Evolutionary conservation across 2,797 vertebrate species (phyloP), one percentile per base, ranked within the genome.

Genomic region (Spheniscus humboldti): DNA sequence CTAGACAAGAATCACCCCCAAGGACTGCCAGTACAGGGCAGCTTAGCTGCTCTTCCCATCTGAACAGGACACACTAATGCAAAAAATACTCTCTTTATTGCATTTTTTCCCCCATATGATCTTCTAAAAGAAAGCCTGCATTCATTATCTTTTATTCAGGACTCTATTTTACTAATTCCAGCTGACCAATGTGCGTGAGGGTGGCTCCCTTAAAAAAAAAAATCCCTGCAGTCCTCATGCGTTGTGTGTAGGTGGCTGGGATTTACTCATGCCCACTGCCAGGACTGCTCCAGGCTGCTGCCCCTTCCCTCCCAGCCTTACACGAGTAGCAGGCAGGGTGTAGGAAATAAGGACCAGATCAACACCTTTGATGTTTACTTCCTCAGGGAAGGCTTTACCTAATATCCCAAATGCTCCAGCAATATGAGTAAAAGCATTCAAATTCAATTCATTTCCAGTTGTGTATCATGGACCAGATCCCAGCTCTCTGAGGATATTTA

Each of bases 161-260:
- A 16, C 12, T 43, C 16, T 88, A 0, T 69, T 93, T 86, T 57
- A 53, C 33, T 57, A 57, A 59, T 14, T 53, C 25, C 56, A 57
- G 25, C 7, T 71, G 31, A 37, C 5, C 11, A 71, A 1, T 0
- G 5, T 25, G 19, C 0, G 4, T 0, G 2, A 63, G 41, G 35
- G 7, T 10, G 4, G 4, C 10, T 88, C 12, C 45, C 18, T 19
- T 63, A 11, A 45, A 72, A 56, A 33, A 35, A 37, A 30, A 52
- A 79, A 10, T 15, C 66, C 14, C 16, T 64, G 48, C 41, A 37
- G 19, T 47, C 23, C 24, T 80, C 39, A 41, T 11, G 13, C 25
- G 3, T 60, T 4, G 1, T 16, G 45, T 41, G 35, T 23, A 14
- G 3, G 10, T 71, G 68, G 5, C 37, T 81, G 62, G 56, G 50